Percentiles rank a stretch among this genome's conserved stretches.
Evolutionary conservation across 2,797 vertebrate species (phyloP).

Genomic region (Iguana delicatissima): DNA sequence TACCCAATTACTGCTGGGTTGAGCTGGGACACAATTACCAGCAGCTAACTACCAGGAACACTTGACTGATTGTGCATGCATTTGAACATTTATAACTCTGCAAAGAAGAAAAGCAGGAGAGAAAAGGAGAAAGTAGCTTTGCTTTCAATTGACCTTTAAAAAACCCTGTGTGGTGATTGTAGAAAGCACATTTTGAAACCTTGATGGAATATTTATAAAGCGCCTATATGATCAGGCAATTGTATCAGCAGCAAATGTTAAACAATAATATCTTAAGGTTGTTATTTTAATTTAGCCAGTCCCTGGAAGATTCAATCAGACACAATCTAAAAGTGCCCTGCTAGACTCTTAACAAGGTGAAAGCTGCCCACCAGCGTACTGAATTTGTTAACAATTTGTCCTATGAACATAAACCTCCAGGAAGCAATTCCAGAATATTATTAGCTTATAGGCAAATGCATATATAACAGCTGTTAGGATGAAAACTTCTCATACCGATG

Average conservation of each 20-base stretch:
- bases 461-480: slow-evolving; percentile 15
- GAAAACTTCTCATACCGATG: neutral
- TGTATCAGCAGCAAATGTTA: slow-evolving; percentile 71
- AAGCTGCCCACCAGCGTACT: slow-evolving; percentile 51
- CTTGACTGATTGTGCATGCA: slow-evolving; percentile 53
- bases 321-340: slow-evolving; percentile 62
- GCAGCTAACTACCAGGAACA: slow-evolving; percentile 61
- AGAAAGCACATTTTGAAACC: slow-evolving; percentile 66
- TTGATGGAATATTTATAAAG: slow-evolving; percentile 69
- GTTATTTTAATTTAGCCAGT: slow-evolving; percentile 68
- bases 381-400: slow-evolving; percentile 59
- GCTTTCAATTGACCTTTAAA: slow-evolving; percentile 74
- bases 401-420: slow-evolving; percentile 45
- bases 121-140: slow-evolving; percentile 13
- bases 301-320: slow-evolving; percentile 63
- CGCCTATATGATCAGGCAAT: slow-evolving; percentile 50
- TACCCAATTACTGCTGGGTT: slow-evolving; percentile 64
- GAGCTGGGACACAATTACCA: slow-evolving; percentile 68
- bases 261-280: slow-evolving; percentile 68
- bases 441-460: slow-evolving; percentile 33
- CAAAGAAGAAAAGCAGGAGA: neutral
- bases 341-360: slow-evolving; percentile 60
- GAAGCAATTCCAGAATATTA: slow-evolving; percentile 56
- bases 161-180: slow-evolving; percentile 63
- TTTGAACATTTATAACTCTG: slow-evolving; percentile 70